These are phyloP conservation scores for Lampris megalopsis DNA, from an alignment of 2,113 vertebrate genomes.

Conservation along the genomic window DNA sequence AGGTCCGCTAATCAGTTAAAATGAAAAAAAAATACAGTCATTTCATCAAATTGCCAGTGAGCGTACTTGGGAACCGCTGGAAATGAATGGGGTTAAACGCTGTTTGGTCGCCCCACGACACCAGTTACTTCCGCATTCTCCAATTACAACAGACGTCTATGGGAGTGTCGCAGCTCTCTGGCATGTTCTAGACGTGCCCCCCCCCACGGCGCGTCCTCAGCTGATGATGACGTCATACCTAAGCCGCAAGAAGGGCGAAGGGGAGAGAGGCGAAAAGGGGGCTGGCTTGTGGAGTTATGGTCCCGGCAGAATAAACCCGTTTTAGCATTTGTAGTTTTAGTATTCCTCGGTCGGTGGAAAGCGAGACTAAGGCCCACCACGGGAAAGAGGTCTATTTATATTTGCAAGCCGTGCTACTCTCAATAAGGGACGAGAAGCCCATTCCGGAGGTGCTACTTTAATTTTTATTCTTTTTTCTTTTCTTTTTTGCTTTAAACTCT, in stretches of 20 bases:
- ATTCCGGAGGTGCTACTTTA: slow-evolving; percentile 25
- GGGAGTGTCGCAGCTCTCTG: slow-evolving; percentile 55
- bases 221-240: slow-evolving; percentile 73
- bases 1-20: too few species aligned
- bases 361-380: not conserved
- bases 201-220: slow-evolving; percentile 41
- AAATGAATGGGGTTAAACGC: too few species aligned
- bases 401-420: slow-evolving; percentile 5
- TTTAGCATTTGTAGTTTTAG: not conserved
- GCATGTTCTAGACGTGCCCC: slow-evolving; percentile 71
- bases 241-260: slow-evolving; percentile 11
- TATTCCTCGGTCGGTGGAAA: not conserved
- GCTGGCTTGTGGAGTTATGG: not conserved
- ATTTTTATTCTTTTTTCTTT: slow-evolving; percentile 25
- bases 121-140: not conserved
- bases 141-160: slow-evolving; percentile 15
- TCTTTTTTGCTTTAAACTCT: slow-evolving; percentile 25
- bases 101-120: too few species aligned
- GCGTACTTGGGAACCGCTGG: too few species aligned
- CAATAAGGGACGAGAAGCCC: slow-evolving; percentile 24
- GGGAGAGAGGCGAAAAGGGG: not conserved
- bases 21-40: too few species aligned
- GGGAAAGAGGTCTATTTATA: slow-evolving; percentile 18
- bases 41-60: too few species aligned
- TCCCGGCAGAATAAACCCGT: not conserved